phyloP scores from a whole-genome alignment of 1,140 invertebrate genomes.

The Danaus melanippus region DNA sequence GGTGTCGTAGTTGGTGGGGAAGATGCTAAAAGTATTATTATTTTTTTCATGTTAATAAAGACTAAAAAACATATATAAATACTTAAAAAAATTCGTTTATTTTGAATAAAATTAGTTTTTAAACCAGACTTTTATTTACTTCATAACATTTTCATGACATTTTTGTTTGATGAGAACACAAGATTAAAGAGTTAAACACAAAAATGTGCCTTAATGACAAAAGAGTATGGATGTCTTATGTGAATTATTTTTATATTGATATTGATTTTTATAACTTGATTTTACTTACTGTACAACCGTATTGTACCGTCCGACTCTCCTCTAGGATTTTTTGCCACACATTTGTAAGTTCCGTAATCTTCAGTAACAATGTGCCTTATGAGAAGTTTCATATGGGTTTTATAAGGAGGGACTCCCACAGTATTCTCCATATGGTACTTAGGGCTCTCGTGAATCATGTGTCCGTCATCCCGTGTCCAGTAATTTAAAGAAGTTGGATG shows the following conservation, averaged over 20 bases:
- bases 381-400: slow-evolving; percentile 86
- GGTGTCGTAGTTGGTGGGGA: slow-evolving; percentile 63
- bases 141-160: no score
- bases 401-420: slow-evolving; percentile 80
- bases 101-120: no score
- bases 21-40: slow-evolving; percentile 36
- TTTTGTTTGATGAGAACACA: no score
- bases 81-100: no score
- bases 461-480: slow-evolving; percentile 89
- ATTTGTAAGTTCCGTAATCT: slow-evolving; percentile 92
- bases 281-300: slow-evolving; percentile 88
- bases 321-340: slow-evolving; percentile 92
- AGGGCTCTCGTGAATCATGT: slow-evolving; percentile 89
- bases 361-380: slow-evolving; percentile 81
- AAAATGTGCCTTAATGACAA: no score
- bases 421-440: slow-evolving; percentile 86
- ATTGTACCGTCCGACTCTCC: slow-evolving; percentile 94
- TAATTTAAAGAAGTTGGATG: slow-evolving; percentile 93
- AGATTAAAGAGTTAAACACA: no score
- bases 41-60: slow-evolving; percentile 6
- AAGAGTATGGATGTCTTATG: no score
- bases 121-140: no score
- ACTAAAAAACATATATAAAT: slow-evolving; percentile 2
- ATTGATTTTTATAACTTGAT: no score
- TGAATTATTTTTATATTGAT: no score